Conservation (phyloP, 2,888 invertebrate species). For the Agrotis puta region DNA sequence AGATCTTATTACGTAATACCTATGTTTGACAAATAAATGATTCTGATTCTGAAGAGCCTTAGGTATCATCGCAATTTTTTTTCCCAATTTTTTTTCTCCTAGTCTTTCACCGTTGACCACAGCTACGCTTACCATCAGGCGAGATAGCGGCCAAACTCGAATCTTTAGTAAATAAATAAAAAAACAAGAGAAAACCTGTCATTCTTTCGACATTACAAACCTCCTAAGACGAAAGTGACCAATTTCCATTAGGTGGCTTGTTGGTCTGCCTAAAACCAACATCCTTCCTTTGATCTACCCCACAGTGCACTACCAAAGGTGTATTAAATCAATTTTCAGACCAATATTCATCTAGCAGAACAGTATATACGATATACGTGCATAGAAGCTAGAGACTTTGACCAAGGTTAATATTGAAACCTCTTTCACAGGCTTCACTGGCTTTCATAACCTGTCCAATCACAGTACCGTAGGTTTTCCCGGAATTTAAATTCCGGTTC, state of each 20-base stretch:
- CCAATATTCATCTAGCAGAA: neutral
- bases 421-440: neutral
- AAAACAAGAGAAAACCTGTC: no score
- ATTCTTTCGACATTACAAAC: no score
- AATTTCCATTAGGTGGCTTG: neutral
- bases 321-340: neutral
- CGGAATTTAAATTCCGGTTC: conserved; percentile 27
- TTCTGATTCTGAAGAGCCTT: no score
- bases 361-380: neutral
- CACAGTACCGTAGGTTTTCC: conserved; percentile 1
- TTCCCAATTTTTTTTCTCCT: no score
- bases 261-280: neutral
- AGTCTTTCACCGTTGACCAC: no score
- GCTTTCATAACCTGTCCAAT: conserved; percentile 19
- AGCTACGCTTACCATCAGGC: no score
- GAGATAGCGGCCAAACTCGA: no score
- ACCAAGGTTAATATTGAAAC: conserved; percentile 5
- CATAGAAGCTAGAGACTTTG: neutral
- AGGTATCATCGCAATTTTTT: no score
- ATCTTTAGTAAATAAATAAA: no score
- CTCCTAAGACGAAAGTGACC: no score
- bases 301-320: neutral
- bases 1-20: no score
- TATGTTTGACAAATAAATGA: no score
- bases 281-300: conserved; percentile 16